A percentile compares a stretch with the other conserved stretches of the same genome.
Conservation (phyloP, 2,113 vertebrate genomes). For the Cricetomys ansorgei region DNA sequence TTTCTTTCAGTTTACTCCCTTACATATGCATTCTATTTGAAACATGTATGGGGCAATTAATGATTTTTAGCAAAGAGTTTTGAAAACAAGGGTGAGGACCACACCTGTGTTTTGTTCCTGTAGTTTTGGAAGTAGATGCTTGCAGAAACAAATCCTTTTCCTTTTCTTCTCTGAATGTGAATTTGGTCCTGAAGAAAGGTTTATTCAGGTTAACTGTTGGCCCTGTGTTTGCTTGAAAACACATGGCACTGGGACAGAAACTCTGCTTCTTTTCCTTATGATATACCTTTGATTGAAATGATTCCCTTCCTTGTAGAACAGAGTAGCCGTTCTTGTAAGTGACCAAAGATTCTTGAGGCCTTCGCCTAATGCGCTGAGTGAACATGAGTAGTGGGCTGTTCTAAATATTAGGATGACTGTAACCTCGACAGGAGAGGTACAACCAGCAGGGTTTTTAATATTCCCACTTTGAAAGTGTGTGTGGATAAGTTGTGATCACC, state of each 20-base stretch:
- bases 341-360: background rate
- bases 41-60: conserved; percentile 35
- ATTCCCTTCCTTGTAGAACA: background rate
- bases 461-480: conserved; percentile 3
- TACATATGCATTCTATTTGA: conserved; percentile 21
- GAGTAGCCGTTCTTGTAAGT: conserved; percentile 13
- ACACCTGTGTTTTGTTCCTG: conserved; percentile 46
- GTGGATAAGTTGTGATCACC: background rate
- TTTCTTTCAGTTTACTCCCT: conserved; percentile 22
- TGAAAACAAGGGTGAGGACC: conserved; percentile 40
- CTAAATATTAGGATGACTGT: conserved; percentile 28
- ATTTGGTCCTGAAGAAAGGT: conserved; percentile 29
- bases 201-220: background rate
- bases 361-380: background rate
- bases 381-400: background rate
- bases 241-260: background rate
- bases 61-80: conserved; percentile 41
- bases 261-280: background rate
- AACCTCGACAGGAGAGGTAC: conserved; percentile 15
- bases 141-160: conserved; percentile 24
- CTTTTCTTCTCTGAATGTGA: background rate
- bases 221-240: conserved; percentile 33
- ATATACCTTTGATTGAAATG: conserved; percentile 26
- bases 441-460: background rate
- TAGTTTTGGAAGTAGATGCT: conserved; percentile 14